Evolutionary conservation across 2,113 vertebrate genomes (phyloP), one percentile per base, ranked within the genome.

Genomic region (Lophius piscatorius): DNA sequence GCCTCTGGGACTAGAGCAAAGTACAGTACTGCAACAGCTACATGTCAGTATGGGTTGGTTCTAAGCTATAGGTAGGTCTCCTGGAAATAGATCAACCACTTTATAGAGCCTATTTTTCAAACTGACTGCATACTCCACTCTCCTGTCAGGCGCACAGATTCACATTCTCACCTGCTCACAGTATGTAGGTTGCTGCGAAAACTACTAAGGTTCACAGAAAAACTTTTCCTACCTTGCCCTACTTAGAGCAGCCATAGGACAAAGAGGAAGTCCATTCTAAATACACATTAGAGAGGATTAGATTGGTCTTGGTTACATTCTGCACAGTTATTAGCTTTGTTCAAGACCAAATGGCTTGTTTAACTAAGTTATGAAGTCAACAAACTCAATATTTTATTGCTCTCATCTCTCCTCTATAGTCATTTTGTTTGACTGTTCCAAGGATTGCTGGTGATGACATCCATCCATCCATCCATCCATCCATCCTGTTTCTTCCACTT

Each of bases 1-100:
- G 47, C 66, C 59, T 62, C 55, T 60, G 76, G 73, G 79, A 69
- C 46, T 29, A 13, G 20, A 39, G 39, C 28, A 67, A 35, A 63
- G 36, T 65, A 42, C 62, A 61, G 67, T 47, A 70, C 45, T 62
- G 76, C 76, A 76, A 63, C 67, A 74, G 58, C n/a, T 33, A 63
- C 31, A 46, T 76, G 74, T 41, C 20, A 38, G 58, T n/a, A n/a
- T 61, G 50, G 42, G 29, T 45, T 67, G 62, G 23, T 60, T 71
- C 44, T 14, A 36, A 40, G 68, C 66, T 50, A 74, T 70, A 78
- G 77, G 69, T 74, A 67, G 66, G 46, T 60, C 81, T 74, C 24
- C 78, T 52, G 39, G 55, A 77, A 77, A 77, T 77, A 85, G 76
- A 17, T 20, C 62, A 26, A 12, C 18, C 29, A 41, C 39, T 49